Evolutionary conservation across 2,888 invertebrate species (phyloP).

Genomic region (Incurvaria masculella): DNA sequence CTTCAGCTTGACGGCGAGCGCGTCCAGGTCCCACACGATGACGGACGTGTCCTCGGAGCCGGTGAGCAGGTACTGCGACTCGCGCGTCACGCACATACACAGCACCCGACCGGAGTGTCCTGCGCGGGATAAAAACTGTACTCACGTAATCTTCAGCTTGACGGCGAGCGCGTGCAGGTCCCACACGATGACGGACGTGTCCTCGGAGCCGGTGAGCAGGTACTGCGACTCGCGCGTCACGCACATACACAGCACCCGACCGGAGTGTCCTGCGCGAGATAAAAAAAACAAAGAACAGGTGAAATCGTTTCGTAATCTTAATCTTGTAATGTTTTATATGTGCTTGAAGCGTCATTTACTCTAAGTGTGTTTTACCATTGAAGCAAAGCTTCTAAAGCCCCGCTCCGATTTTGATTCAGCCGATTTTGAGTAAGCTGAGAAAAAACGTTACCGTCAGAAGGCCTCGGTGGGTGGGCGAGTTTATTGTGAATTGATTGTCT

Average conservation of each 20-base stretch:
- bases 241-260: constrained; percentile 73
- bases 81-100: constrained; percentile 76
- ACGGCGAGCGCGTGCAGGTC: constrained; percentile 57
- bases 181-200: constrained; percentile 86
- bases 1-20: constrained; percentile 44
- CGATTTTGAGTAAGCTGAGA: too few species aligned
- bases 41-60: constrained; percentile 87
- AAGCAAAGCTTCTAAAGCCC: too few species aligned
- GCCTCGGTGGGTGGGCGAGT: too few species aligned
- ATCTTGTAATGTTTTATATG: too few species aligned
- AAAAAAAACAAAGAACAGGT: too few species aligned
- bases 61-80: constrained; percentile 76
- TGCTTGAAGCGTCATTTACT: too few species aligned
- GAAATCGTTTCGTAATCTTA: too few species aligned
- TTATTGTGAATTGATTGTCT: too few species aligned
- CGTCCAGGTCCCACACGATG: constrained; percentile 77
- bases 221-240: constrained; percentile 78
- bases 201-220: constrained; percentile 84
- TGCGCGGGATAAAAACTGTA: too few species aligned
- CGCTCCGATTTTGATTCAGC: too few species aligned
- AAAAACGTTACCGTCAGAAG: too few species aligned
- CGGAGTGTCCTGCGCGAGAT: constrained; percentile 80
- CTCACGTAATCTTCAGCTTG: constrained; percentile 48
- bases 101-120: constrained; percentile 78
- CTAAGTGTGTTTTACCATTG: too few species aligned